Conservation (phyloP, 2,113 vertebrate genomes). For the Scartelaos histophorus region DNA sequence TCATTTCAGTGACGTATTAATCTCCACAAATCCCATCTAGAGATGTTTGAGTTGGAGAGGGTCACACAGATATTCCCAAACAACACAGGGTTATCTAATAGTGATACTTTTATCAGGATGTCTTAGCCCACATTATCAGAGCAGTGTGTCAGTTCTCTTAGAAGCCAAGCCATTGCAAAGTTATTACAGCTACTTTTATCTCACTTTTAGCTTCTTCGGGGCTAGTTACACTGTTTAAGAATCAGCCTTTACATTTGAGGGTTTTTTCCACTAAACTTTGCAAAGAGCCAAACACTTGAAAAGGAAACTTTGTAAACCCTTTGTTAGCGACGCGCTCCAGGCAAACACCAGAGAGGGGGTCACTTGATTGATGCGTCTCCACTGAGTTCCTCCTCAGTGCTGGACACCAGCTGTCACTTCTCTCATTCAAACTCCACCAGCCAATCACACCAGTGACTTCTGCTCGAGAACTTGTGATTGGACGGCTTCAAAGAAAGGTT, state of each 20-base stretch:
- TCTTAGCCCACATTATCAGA: background rate
- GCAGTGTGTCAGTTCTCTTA: background rate
- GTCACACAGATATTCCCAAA: background rate
- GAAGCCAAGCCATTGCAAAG: background rate
- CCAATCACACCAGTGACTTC: conserved; percentile 42
- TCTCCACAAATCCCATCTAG: background rate
- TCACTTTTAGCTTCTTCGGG: conserved; percentile 3
- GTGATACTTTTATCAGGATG: background rate
- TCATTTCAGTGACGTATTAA: background rate
- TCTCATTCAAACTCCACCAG: conserved; percentile 43
- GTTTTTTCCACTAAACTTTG: background rate
- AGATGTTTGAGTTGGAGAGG: background rate
- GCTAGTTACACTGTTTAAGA: background rate
- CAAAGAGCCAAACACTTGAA: background rate
- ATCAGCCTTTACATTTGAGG: conserved; percentile 14
- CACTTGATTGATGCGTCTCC: conserved; percentile 36
- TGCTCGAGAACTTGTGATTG: conserved; percentile 14
- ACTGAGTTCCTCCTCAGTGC: conserved; percentile 21
- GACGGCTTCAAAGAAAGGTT: background rate
- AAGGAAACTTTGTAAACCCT: background rate
- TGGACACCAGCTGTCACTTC: conserved; percentile 41
- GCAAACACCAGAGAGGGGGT: conserved; percentile 17
- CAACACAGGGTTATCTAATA: background rate
- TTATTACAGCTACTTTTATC: background rate
- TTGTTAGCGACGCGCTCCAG: conserved; percentile 3